Conservation (phyloP, 2,113 vertebrate species). For the Pelobates fuscus region DNA sequence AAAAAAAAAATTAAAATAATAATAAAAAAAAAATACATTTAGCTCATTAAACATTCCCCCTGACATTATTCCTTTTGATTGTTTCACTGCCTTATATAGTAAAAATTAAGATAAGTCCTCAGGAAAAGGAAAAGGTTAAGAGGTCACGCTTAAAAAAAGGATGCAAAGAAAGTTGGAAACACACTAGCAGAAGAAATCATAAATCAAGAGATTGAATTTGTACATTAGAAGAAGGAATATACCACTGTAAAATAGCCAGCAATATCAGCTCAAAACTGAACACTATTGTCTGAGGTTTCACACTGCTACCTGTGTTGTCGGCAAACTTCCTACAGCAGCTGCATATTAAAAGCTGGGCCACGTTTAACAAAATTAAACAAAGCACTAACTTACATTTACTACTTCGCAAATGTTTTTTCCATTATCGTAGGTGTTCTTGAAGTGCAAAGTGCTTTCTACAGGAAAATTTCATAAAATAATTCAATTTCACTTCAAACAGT, state of each 20-base stretch:
- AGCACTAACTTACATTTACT: background rate
- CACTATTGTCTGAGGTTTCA: background rate
- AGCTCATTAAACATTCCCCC: too few relatives aligned
- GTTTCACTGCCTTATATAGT: too few relatives aligned
- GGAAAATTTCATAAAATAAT: constrained; percentile 54
- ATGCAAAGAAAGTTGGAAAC: too few relatives aligned
- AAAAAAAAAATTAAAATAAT: too few relatives aligned
- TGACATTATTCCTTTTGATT: too few relatives aligned
- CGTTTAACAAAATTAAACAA: constrained; percentile 15
- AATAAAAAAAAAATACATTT: too few relatives aligned
- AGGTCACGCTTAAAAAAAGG: too few relatives aligned
- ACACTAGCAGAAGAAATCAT: too few relatives aligned
- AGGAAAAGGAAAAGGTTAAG: too few relatives aligned
- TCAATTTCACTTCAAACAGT: constrained; percentile 43
- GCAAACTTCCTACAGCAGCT: background rate
- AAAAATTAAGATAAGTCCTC: too few relatives aligned
- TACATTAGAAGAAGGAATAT: too few relatives aligned
- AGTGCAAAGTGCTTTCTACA: constrained; percentile 52
- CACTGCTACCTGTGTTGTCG: background rate
- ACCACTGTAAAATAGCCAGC: background rate
- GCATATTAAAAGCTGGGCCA: background rate
- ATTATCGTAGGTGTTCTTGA: constrained; percentile 43
- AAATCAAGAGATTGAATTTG: too few relatives aligned
- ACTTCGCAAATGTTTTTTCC: background rate
- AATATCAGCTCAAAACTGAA: background rate